A percentile compares a stretch with the other conserved stretches of the same genome.
phyloP scores from a whole-genome alignment of 2,888 invertebrate genomes.

The Azorinus chamasolen region DNA sequence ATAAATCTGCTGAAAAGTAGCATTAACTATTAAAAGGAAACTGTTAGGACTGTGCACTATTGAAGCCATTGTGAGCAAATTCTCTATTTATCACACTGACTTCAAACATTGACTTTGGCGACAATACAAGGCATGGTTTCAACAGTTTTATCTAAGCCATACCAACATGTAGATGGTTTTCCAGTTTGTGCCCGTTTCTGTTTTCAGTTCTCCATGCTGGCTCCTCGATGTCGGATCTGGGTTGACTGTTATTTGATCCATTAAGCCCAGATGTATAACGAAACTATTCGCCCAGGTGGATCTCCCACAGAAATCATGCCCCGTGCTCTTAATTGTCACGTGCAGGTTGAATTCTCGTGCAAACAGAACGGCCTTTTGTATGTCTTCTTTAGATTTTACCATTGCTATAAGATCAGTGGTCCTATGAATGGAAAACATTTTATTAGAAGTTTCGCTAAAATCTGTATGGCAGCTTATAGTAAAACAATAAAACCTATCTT shows the following conservation, averaged over 20 bases:
- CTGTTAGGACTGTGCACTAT: too few species aligned
- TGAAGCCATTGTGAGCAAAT: too few species aligned
- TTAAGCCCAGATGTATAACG: constrained; percentile 58
- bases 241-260: constrained; percentile 60
- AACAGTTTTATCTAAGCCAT: too few species aligned
- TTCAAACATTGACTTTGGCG: too few species aligned
- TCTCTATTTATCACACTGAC: too few species aligned
- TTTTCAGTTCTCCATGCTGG: constrained; percentile 66
- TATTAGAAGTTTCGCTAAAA: too few species aligned
- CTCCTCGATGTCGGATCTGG: constrained; percentile 43
- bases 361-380: constrained; percentile 63
- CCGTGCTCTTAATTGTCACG: constrained; percentile 65
- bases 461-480: too few species aligned
- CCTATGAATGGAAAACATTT: too few species aligned
- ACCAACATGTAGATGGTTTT: constrained; percentile 69
- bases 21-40: too few species aligned
- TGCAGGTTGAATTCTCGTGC: constrained; percentile 63
- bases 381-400: constrained; percentile 58
- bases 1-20: too few species aligned
- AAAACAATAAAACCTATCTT: too few species aligned
- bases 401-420: constrained; percentile 50
- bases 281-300: constrained; percentile 62
- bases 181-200: constrained; percentile 66
- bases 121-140: too few species aligned
- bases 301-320: constrained; percentile 70